phyloP scores from a whole-genome alignment of 35 echinoderm and acorn worm species.

The Apostichopus parvimensis region DNA sequence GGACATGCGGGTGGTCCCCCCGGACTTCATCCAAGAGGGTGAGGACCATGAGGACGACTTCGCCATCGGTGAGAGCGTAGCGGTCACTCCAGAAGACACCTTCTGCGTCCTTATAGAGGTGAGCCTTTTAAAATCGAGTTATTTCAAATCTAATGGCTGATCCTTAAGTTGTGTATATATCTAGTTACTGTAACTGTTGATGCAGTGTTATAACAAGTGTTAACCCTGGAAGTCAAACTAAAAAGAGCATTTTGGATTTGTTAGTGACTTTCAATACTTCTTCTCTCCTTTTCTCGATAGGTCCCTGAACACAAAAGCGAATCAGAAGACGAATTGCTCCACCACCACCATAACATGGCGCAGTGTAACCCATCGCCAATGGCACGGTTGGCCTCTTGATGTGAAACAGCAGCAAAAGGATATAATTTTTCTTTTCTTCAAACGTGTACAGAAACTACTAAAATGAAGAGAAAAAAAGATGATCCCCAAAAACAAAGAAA shows the following conservation, averaged over 20 bases:
- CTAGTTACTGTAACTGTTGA: too few relatives aligned
- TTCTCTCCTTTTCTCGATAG: neutral
- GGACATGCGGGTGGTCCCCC: slow-evolving; percentile 18
- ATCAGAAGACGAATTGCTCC: neutral
- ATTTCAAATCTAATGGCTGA: too few relatives aligned
- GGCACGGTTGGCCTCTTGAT: slow-evolving; percentile 15
- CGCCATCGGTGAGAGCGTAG: neutral
- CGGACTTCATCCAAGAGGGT: neutral
- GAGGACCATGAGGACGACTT: neutral
- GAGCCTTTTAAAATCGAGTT: neutral
- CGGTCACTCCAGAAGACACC: slow-evolving; percentile 15
- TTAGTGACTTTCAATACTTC: neutral
- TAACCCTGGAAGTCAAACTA: too few relatives aligned
- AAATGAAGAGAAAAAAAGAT: neutral
- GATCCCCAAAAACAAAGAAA: neutral
- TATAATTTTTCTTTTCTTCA: neutral
- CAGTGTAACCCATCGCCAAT: slow-evolving; percentile 17
- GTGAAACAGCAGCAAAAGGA: neutral
- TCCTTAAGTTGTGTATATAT: too few relatives aligned
- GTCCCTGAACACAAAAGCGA: neutral
- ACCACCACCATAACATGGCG: slow-evolving; percentile 14
- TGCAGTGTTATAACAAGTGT: too few relatives aligned
- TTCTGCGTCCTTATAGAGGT: slow-evolving; percentile 13
- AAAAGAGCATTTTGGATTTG: neutral
- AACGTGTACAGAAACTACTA: slow-evolving; percentile 13